Evolutionary conservation across 2,888 invertebrate genomes (phyloP).

Genomic region (Erannis defoliaria): DNA sequence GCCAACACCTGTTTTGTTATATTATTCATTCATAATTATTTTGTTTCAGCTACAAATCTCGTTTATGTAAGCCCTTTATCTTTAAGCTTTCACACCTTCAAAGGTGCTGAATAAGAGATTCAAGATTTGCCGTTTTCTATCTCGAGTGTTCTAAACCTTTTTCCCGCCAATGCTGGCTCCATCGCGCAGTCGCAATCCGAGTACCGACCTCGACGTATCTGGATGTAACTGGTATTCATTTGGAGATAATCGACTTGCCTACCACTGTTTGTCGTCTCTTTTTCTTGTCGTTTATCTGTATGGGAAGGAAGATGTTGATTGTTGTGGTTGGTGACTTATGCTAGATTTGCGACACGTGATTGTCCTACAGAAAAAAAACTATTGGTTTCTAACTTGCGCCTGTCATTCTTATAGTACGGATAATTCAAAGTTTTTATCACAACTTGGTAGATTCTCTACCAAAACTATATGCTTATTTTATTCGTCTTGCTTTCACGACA

Average conservation of each 20-base stretch:
- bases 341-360: slow-evolving; percentile 5
- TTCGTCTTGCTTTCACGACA: too few species aligned
- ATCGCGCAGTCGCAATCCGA: slow-evolving; percentile 17
- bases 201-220: slow-evolving; percentile 65
- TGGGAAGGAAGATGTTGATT: slow-evolving; percentile 12
- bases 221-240: slow-evolving; percentile 77
- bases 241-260: slow-evolving; percentile 65
- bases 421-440: not conserved
- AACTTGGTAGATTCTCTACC: too few species aligned
- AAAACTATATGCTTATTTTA: too few species aligned
- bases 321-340: slow-evolving; percentile 12
- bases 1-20: too few species aligned
- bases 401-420: not conserved
- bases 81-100: slow-evolving; percentile 3
- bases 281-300: slow-evolving; percentile 1
- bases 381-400: not conserved
- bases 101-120: slow-evolving; percentile 27
- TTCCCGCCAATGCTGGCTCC: slow-evolving; percentile 9
- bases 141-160: slow-evolving; percentile 3
- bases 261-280: slow-evolving; percentile 19
- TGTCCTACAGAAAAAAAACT: not conserved
- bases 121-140: slow-evolving; percentile 5
- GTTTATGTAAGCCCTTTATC: not conserved
- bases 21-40: not conserved
- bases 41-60: not conserved